These are phyloP conservation scores for Percopsis transmontana DNA, from an alignment of 2,113 vertebrate species.

Conservation along the genomic window DNA sequence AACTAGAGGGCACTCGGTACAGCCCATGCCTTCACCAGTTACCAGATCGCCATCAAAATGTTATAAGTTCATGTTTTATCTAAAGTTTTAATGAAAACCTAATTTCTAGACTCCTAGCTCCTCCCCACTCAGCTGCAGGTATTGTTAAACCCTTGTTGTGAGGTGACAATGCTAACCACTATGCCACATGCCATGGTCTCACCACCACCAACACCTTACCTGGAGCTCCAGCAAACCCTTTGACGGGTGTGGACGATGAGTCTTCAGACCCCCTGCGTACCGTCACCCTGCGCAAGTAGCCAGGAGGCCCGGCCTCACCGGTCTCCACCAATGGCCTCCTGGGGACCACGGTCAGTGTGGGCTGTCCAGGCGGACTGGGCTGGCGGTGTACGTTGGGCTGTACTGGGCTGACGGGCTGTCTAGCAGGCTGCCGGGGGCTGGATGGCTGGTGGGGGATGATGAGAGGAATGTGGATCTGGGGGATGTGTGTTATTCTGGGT, in stretches of 20 bases:
- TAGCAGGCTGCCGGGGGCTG: conserved; percentile 30
- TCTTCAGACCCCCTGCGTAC: conserved; percentile 76
- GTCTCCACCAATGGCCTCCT: conserved; percentile 77
- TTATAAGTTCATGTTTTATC: no score
- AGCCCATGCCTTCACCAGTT: no score
- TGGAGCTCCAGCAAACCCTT: conserved; percentile 90
- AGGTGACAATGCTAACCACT: background rate
- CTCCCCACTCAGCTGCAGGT: no score
- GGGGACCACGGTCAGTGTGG: conserved; percentile 23
- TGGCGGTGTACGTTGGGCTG: conserved; percentile 34
- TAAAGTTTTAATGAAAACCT: no score
- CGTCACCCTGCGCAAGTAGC: conserved; percentile 76
- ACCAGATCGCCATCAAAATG: no score
- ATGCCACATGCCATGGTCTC: no score
- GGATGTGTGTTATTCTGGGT: conserved; percentile 39
- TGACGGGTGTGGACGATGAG: conserved; percentile 64
- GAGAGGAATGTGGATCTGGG: conserved; percentile 74
- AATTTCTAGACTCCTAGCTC: no score
- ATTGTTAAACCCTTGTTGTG: no score
- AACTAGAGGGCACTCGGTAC: no score
- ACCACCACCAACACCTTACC: conserved; percentile 69
- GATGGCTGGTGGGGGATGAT: conserved; percentile 59
- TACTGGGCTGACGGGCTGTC: conserved; percentile 41
- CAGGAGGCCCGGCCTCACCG: conserved; percentile 92
- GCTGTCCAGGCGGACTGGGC: background rate